A percentile compares a stretch with the other conserved stretches of the same genome.
Conservation (phyloP, 2,113 vertebrate species). For the Phyllostomus discolor region DNA sequence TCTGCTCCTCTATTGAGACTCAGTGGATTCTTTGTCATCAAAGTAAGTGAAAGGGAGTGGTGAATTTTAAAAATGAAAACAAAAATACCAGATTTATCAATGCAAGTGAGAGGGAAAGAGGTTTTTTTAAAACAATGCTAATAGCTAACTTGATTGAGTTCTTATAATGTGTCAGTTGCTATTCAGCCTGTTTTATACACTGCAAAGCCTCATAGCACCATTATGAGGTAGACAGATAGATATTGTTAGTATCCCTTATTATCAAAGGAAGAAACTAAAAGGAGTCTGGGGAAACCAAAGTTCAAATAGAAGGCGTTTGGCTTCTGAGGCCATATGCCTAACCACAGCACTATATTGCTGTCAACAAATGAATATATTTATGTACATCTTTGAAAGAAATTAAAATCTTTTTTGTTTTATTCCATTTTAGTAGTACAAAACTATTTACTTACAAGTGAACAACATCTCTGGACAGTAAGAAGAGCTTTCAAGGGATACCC, state of each 20-base stretch:
- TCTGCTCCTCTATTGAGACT: not conserved
- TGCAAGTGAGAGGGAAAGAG: not conserved
- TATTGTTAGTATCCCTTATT: not conserved
- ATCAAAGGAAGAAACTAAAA: not conserved
- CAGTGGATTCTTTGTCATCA: not conserved
- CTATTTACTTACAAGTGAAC: not conserved
- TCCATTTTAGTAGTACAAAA: not conserved
- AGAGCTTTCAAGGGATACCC: not conserved
- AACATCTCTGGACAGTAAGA: not conserved
- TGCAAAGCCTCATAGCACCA: not conserved
- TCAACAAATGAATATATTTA: not conserved
- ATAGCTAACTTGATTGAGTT: not conserved
- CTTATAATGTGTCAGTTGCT: not conserved
- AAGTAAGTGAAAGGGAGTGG: not conserved
- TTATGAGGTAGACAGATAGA: not conserved
- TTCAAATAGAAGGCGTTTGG: not conserved
- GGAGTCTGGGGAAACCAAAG: not conserved
- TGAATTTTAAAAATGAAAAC: too few species aligned
- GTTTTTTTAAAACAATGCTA: not conserved
- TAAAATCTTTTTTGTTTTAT: not conserved
- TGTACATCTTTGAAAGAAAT: not conserved
- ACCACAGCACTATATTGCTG: not conserved
- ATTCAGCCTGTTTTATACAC: not conserved
- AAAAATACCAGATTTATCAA: not conserved
- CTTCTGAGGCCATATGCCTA: not conserved